These are phyloP conservation scores for Gobio occitaniae DNA, from an alignment of 2,797 vertebrate genomes.

Conservation along the genomic window DNA sequence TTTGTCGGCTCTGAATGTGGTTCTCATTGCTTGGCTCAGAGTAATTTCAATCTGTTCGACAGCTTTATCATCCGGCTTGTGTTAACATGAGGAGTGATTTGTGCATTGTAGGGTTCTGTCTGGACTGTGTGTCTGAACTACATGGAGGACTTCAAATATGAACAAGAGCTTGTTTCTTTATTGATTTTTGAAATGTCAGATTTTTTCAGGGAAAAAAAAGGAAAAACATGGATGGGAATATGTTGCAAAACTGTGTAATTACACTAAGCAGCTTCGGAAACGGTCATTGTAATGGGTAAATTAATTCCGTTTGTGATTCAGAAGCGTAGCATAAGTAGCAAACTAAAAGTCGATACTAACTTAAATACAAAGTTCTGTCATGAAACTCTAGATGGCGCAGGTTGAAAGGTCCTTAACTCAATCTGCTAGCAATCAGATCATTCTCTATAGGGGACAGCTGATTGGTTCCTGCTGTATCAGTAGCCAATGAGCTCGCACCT, in stretches of 20 bases:
- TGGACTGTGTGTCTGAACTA: constrained; percentile 30
- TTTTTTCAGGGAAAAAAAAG: neutral
- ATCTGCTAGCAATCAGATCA: neutral
- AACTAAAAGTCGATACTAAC: neutral
- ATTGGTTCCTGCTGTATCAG: neutral
- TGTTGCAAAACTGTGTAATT: neutral
- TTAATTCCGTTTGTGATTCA: neutral
- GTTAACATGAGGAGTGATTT: constrained; percentile 34
- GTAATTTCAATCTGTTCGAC: constrained; percentile 49
- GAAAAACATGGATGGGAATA: neutral
- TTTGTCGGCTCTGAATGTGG: constrained; percentile 38
- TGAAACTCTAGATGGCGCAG: neutral
- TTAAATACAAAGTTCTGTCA: neutral
- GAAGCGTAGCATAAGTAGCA: neutral
- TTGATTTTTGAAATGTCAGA: constrained; percentile 37
- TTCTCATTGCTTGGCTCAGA: constrained; percentile 47
- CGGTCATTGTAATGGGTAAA: neutral
- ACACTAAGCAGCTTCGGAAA: neutral
- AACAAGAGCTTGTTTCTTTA: constrained; percentile 24
- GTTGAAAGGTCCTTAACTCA: neutral
- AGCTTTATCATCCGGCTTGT: constrained; percentile 43
- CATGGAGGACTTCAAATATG: constrained; percentile 13
- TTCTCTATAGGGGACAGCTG: neutral
- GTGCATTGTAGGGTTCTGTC: constrained; percentile 31
- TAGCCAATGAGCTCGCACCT: neutral